Percentiles rank a stretch among this genome's conserved stretches.
These are phyloP conservation scores for Pimpla rufipes DNA, from an alignment of 2,888 invertebrate genomes.

Conservation along the genomic window DNA sequence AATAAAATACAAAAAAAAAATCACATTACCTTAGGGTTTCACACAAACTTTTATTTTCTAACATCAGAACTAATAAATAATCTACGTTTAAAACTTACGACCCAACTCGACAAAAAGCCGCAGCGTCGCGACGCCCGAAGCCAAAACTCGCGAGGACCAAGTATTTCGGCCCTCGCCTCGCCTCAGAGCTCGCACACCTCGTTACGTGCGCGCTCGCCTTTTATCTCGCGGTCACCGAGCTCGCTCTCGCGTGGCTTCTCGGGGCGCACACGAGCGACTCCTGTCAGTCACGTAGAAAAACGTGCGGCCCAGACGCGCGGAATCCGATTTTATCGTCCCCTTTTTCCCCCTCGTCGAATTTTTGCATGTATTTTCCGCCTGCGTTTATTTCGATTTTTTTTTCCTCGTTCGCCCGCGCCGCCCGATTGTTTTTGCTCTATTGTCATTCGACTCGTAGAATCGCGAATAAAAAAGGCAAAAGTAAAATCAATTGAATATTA, in stretches of 20 bases:
- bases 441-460: slow-evolving; percentile 31
- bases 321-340: slow-evolving; percentile 80
- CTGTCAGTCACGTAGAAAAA: slow-evolving; percentile 65
- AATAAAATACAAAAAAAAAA: no score
- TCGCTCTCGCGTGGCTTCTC: slow-evolving; percentile 35
- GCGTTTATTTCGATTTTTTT: background rate
- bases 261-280: slow-evolving; percentile 46
- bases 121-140: no score
- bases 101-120: no score
- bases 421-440: slow-evolving; percentile 20
- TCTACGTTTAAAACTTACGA: no score
- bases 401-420: background rate
- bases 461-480: background rate
- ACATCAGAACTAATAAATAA: no score
- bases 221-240: slow-evolving; percentile 76
- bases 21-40: no score
- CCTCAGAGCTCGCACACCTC: slow-evolving; percentile 73
- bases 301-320: slow-evolving; percentile 70
- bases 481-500: slow-evolving; percentile 27
- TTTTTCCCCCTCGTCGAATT: slow-evolving; percentile 53
- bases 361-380: slow-evolving; percentile 38
- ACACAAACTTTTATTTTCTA: no score
- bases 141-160: no score
- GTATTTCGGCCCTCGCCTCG: no score
- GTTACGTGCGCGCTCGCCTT: slow-evolving; percentile 79